Percentiles rank a stretch among this genome's conserved stretches.
phyloP scores from a whole-genome alignment of 2,113 vertebrate genomes.

The Rhabdomys dilectus region DNA sequence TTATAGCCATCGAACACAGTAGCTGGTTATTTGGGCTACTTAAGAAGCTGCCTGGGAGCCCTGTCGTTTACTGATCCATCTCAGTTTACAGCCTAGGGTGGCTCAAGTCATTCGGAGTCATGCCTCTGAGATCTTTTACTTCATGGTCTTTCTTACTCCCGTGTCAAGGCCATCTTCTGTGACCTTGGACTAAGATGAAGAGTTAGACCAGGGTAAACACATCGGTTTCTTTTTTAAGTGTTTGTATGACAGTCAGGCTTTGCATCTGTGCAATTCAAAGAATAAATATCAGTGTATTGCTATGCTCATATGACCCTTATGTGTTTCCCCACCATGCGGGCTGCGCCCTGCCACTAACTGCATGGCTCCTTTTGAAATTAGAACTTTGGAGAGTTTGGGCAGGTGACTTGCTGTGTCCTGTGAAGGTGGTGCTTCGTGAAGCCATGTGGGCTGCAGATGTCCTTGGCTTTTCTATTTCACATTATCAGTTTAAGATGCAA shows the following conservation, averaged over 20 bases:
- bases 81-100: neutral
- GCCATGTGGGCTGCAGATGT: neutral
- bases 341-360: neutral
- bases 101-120: slow-evolving; percentile 41
- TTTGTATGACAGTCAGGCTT: neutral
- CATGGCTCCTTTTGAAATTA: slow-evolving; percentile 35
- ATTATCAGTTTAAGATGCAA: slow-evolving; percentile 15
- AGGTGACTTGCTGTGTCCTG: neutral
- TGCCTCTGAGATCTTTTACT: neutral
- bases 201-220: neutral
- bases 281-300: neutral
- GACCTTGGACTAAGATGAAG: neutral
- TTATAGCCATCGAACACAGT: slow-evolving; percentile 72
- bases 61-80: neutral
- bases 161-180: neutral
- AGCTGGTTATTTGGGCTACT: slow-evolving; percentile 63
- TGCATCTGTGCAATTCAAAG: slow-evolving; percentile 7
- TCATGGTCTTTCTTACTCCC: neutral
- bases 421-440: neutral
- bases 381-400: slow-evolving; percentile 11
- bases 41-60: slow-evolving; percentile 5
- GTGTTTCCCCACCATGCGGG: neutral
- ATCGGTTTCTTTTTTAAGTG: neutral
- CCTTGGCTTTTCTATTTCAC: neutral
- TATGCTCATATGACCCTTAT: neutral